A percentile compares a stretch with the other conserved stretches of the same genome.
phyloP scores from a whole-genome alignment of 2,888 invertebrate species.

The Vanessa cardui region DNA sequence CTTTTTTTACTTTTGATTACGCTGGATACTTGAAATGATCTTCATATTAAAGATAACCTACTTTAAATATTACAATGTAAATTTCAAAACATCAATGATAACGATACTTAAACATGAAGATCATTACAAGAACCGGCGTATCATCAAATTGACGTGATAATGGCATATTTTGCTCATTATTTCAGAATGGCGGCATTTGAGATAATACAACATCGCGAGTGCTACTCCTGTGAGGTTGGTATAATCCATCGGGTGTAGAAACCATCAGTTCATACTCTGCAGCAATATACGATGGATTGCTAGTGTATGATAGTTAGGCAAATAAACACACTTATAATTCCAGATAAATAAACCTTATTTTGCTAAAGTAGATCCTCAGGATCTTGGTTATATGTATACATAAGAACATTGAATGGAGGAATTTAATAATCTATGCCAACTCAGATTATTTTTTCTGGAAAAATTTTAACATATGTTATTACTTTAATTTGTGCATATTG shows the following conservation, averaged over 20 bases:
- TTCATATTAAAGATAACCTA: conserved; percentile 40
- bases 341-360: too few species aligned
- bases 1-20: conserved; percentile 44
- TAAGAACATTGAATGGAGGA: too few species aligned
- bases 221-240: conserved; percentile 67
- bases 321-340: too few species aligned
- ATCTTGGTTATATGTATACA: too few species aligned
- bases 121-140: conserved; percentile 59
- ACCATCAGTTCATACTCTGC: neutral
- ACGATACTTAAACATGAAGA: conserved; percentile 38
- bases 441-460: too few species aligned
- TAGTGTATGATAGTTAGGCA: neutral
- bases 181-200: conserved; percentile 78
- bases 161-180: conserved; percentile 81
- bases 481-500: too few species aligned
- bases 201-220: conserved; percentile 64
- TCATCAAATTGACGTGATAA: conserved; percentile 68
- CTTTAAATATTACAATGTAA: neutral
- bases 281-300: neutral
- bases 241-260: conserved; percentile 38
- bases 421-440: too few species aligned
- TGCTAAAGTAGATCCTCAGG: too few species aligned
- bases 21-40: conserved; percentile 60
- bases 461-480: too few species aligned
- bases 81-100: neutral